phyloP scores from a whole-genome alignment of 2,113 vertebrate genomes.

The Pterophyllum scalare region DNA sequence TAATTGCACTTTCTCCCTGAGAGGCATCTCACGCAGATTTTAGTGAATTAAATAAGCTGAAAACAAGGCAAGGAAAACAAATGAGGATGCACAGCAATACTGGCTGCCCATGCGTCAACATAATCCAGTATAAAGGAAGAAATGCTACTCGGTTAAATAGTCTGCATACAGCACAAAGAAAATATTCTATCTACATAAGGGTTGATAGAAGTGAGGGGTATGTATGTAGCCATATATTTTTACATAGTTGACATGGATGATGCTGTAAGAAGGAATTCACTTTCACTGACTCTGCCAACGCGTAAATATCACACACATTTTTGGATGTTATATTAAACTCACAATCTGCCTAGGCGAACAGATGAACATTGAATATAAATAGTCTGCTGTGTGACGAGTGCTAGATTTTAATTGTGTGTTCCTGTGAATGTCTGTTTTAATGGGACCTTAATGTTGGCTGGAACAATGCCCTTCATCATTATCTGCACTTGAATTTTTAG shows the following conservation, averaged over 20 bases:
- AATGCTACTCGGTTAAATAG: neutral
- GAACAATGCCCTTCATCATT: constrained; percentile 53
- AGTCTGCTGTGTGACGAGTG: constrained; percentile 1
- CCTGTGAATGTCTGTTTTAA: constrained; percentile 32
- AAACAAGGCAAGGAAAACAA: constrained; percentile 41
- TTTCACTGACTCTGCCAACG: neutral
- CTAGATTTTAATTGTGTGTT: constrained; percentile 26
- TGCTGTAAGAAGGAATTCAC: neutral
- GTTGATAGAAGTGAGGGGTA: neutral
- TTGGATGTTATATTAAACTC: constrained; percentile 7
- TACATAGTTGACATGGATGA: neutral
- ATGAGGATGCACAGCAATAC: constrained; percentile 4
- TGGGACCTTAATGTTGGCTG: constrained; percentile 39
- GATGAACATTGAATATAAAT: constrained; percentile 40
- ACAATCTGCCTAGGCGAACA: neutral
- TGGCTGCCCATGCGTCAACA: neutral
- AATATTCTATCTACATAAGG: neutral
- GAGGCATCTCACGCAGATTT: constrained; percentile 27
- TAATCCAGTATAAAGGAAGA: neutral
- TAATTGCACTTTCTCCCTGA: constrained; percentile 37
- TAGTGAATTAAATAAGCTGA: constrained; percentile 45
- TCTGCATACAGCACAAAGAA: neutral
- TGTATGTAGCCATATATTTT: neutral
- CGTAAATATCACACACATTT: constrained; percentile 4
- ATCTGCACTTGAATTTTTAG: constrained; percentile 35